These are phyloP conservation scores for Anoplius nigerrimus DNA, from an alignment of 2,888 invertebrate species.

Conservation along the genomic window DNA sequence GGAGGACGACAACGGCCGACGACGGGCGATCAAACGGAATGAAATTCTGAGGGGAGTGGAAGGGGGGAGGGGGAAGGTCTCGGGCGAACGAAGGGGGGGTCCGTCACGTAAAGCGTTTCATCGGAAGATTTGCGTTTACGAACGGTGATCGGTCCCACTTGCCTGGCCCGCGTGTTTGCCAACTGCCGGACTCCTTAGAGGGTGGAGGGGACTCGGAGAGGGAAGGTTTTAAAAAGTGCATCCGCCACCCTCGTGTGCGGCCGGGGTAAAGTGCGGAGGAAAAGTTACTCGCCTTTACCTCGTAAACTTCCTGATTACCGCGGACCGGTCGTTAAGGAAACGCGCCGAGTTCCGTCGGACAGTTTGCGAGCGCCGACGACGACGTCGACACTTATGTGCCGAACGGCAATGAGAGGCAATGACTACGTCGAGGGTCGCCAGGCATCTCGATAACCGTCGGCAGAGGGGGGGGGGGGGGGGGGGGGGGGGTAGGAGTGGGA, in stretches of 20 bases:
- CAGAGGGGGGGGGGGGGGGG: no score
- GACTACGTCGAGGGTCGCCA: no score
- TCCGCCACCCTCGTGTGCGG: neutral
- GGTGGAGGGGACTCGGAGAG: neutral
- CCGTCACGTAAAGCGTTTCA: neutral
- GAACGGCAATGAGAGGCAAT: no score
- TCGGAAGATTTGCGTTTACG: neutral
- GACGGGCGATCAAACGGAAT: no score
- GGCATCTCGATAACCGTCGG: no score
- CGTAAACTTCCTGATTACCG: constrained; percentile 26
- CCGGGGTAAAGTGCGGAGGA: neutral
- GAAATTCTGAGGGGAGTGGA: neutral
- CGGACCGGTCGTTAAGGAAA: constrained; percentile 15
- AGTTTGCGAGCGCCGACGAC: constrained; percentile 18
- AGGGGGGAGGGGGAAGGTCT: neutral
- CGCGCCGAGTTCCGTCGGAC: constrained; percentile 12
- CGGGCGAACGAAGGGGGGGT: neutral
- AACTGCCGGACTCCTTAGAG: neutral
- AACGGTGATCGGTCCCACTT: neutral
- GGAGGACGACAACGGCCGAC: no score
- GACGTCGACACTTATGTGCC: neutral
- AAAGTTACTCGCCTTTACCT: neutral
- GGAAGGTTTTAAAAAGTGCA: neutral
- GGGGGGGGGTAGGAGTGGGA: no score
- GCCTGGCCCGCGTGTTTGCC: neutral